Evolutionary conservation across 2,797 vertebrate genomes (phyloP).

Genomic region (Tenualosa ilisha): DNA sequence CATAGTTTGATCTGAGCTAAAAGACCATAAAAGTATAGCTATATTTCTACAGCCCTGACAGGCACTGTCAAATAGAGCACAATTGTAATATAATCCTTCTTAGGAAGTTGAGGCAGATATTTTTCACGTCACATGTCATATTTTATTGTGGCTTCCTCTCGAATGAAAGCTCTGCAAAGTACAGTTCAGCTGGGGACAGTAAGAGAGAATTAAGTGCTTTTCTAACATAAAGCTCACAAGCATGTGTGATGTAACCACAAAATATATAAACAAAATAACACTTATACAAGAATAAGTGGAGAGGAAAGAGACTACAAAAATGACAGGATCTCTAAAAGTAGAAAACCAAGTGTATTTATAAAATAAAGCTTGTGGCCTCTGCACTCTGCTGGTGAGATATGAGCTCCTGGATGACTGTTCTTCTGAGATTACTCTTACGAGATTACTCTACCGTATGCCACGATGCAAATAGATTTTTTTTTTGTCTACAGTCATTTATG

Average conservation of each 20-base stretch:
- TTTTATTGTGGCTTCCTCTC: conserved; percentile 19
- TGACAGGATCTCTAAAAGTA: background rate
- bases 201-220: conserved; percentile 56
- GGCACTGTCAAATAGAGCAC: no score
- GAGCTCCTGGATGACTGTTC: background rate
- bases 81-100: background rate
- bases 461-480: conserved; percentile 20
- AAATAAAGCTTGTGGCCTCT: background rate
- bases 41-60: background rate
- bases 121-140: background rate
- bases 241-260: conserved; percentile 29
- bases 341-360: background rate
- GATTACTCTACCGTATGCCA: background rate
- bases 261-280: no score
- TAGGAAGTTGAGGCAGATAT: background rate
- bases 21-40: no score
- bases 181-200: conserved; percentile 19
- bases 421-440: background rate
- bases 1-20: no score
- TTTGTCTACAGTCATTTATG: conserved; percentile 50
- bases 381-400: background rate
- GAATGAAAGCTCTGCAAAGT: background rate
- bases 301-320: background rate
- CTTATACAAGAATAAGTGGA: background rate
- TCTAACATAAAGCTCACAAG: conserved; percentile 48